Conservation (phyloP, 2,113 vertebrate species). For the Misgurnus anguillicaudatus region DNA sequence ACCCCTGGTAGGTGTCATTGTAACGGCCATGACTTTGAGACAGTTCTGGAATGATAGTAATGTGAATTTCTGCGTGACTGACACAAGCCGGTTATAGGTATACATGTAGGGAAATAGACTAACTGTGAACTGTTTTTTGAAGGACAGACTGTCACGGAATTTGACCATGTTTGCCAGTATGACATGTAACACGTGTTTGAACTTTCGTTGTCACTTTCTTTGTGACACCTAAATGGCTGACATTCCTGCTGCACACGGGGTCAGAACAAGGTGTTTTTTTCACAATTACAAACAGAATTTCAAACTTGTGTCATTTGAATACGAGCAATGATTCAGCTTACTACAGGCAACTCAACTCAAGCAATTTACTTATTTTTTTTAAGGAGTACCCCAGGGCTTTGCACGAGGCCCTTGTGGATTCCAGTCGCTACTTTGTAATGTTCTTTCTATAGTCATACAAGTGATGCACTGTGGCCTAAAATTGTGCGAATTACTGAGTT, state of each 20-base stretch:
- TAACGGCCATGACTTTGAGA: neutral
- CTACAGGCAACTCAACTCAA: too few relatives aligned
- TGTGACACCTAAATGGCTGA: slow-evolving; percentile 6
- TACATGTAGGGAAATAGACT: neutral
- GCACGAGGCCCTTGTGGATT: neutral
- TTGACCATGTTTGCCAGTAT: neutral
- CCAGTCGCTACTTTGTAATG: neutral
- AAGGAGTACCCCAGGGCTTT: neutral
- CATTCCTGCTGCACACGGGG: slow-evolving; percentile 27
- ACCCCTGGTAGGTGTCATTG: neutral
- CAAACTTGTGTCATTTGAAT: neutral
- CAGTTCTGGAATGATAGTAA: slow-evolving; percentile 35
- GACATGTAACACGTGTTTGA: neutral
- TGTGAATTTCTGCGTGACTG: slow-evolving; percentile 7
- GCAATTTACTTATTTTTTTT: neutral
- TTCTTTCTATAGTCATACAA: neutral
- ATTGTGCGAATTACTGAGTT: neutral
- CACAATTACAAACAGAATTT: neutral
- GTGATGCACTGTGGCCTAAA: neutral
- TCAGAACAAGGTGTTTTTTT: neutral
- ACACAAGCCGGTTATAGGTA: neutral
- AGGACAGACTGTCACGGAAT: neutral
- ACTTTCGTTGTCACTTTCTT: neutral
- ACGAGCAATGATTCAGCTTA: neutral
- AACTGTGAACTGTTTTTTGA: neutral